Percentiles rank a stretch among this genome's conserved stretches.
These are phyloP conservation scores for Periophthalmus magnuspinnatus DNA, from an alignment of 2,797 vertebrate species.

Conservation along the genomic window DNA sequence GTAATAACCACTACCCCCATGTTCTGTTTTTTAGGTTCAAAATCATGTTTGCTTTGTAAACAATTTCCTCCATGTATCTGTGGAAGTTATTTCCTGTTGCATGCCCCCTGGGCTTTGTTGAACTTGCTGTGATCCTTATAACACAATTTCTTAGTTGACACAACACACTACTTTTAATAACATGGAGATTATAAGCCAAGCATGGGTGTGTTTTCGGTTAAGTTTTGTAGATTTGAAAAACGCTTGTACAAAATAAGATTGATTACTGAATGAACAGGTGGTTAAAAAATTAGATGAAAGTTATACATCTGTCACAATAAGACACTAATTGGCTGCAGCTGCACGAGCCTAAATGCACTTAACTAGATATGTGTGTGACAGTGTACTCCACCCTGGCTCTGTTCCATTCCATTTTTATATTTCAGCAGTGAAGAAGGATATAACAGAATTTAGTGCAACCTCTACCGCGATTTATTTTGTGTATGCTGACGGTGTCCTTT, in stretches of 20 bases:
- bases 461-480: slow-evolving; percentile 56
- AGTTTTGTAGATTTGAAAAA: slow-evolving; percentile 16
- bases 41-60: slow-evolving; percentile 23
- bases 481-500: slow-evolving; percentile 70
- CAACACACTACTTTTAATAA: slow-evolving; percentile 36
- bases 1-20: background rate
- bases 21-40: background rate
- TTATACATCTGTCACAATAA: slow-evolving; percentile 16
- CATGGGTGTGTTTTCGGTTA: slow-evolving; percentile 19
- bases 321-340: slow-evolving; percentile 32
- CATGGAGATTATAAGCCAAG: slow-evolving; percentile 20
- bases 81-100: slow-evolving; percentile 42
- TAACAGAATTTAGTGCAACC: slow-evolving; percentile 64
- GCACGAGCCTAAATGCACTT: slow-evolving; percentile 33
- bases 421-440: slow-evolving; percentile 46
- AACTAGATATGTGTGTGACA: slow-evolving; percentile 36
- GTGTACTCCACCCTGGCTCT: slow-evolving; percentile 47
- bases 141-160: slow-evolving; percentile 34
- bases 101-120: slow-evolving; percentile 17
- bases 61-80: slow-evolving; percentile 10
- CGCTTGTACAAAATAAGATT: slow-evolving; percentile 8
- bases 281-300: slow-evolving; percentile 28
- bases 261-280: slow-evolving; percentile 16
- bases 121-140: slow-evolving; percentile 10
- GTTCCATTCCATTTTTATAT: slow-evolving; percentile 51